Percentiles rank a stretch among this genome's conserved stretches.
Evolutionary conservation across 2,888 invertebrate species (phyloP).

Genomic region (Branchellion lobata): DNA sequence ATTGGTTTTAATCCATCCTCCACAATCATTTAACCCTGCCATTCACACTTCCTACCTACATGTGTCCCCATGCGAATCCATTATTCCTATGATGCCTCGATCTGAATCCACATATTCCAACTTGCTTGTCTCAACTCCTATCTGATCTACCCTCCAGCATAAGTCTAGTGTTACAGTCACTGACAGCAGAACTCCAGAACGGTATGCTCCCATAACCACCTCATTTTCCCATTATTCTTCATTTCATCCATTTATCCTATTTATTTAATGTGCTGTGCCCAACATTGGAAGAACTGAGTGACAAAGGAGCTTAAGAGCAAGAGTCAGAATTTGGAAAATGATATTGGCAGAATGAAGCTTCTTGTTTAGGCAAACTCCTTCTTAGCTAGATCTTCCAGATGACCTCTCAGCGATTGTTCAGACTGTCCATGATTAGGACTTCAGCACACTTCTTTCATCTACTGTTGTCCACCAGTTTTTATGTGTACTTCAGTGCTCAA

Average conservation of each 20-base stretch:
- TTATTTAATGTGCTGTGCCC: too few relatives aligned
- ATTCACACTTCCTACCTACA: neutral
- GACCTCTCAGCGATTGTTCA: too few relatives aligned
- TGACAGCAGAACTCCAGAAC: constrained; percentile 47
- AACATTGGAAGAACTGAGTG: too few relatives aligned
- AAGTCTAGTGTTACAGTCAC: constrained; percentile 44
- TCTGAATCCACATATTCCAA: constrained; percentile 32
- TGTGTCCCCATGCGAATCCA: neutral
- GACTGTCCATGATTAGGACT: neutral
- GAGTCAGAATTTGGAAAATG: too few relatives aligned
- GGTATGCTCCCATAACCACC: constrained; percentile 39
- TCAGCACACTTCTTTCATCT: neutral
- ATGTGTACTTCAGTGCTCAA: too few relatives aligned
- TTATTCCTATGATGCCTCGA: constrained; percentile 16
- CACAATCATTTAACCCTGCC: neutral
- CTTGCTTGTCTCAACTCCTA: constrained; percentile 1
- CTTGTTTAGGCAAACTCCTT: too few relatives aligned
- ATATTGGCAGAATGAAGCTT: too few relatives aligned
- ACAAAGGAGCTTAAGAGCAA: too few relatives aligned
- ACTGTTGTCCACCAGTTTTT: too few relatives aligned
- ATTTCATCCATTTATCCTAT: neutral
- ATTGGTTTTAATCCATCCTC: neutral
- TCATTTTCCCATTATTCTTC: constrained; percentile 4
- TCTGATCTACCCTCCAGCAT: constrained; percentile 33
- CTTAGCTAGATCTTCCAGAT: too few relatives aligned